Evolutionary conservation across 2,888 invertebrate species (phyloP).

Genomic region (Drosophila histrio): DNA sequence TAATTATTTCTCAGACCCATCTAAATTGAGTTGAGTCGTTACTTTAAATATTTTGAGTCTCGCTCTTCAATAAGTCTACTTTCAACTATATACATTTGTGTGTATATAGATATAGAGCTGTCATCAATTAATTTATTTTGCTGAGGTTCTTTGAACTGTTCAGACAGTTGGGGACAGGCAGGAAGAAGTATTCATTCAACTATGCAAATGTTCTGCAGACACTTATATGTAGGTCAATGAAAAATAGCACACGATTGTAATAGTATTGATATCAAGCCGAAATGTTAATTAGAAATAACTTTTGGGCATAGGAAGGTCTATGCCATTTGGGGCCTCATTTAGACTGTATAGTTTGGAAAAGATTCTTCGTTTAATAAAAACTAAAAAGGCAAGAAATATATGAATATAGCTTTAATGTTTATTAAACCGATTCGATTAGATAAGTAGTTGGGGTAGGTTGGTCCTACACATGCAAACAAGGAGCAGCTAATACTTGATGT

Average conservation of each 20-base stretch:
- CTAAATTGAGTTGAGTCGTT: constrained; percentile 61
- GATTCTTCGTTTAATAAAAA: no score
- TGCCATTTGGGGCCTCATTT: no score
- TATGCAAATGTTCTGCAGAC: constrained; percentile 5
- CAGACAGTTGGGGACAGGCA: not conserved
- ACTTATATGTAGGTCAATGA: constrained; percentile 59
- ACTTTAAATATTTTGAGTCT: constrained; percentile 31
- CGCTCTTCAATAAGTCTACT: constrained; percentile 43
- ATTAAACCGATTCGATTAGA: constrained; percentile 30
- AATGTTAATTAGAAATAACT: no score
- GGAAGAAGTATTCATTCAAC: not conserved
- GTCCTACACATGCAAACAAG: constrained; percentile 1
- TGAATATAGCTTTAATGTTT: not conserved
- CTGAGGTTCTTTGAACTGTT: constrained; percentile 66
- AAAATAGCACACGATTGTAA: no score
- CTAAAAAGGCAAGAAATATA: not conserved
- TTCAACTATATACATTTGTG: not conserved
- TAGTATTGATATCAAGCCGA: no score
- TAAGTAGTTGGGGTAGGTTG: constrained; percentile 1
- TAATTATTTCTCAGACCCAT: constrained; percentile 55
- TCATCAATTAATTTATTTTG: constrained; percentile 48
- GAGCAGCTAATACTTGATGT: constrained; percentile 41
- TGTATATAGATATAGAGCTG: constrained; percentile 6
- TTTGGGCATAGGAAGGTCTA: no score
- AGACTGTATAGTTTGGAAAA: no score